Evolutionary conservation across 2,797 vertebrate species (phyloP).

Genomic region (Manis crassicaudata): DNA sequence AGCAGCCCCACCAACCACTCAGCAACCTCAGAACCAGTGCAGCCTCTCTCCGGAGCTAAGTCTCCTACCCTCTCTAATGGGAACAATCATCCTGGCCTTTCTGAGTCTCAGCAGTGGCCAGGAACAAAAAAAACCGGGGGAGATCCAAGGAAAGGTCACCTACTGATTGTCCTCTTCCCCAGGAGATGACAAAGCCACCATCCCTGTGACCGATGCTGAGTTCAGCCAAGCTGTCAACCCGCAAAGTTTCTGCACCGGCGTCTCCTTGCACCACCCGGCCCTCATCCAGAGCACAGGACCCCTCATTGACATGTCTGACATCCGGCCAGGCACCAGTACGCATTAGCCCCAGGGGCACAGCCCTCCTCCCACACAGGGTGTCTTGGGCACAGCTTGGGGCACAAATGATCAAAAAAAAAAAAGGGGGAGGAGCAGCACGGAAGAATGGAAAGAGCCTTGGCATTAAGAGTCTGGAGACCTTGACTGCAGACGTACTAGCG

Average conservation of each 20-base stretch:
- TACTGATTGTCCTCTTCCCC: not conserved
- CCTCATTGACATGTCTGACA: slow-evolving; percentile 99
- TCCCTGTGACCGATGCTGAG: slow-evolving; percentile 97
- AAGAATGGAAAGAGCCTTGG: not conserved
- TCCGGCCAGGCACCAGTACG: slow-evolving; percentile 98
- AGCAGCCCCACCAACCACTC: too few species aligned
- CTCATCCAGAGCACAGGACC: slow-evolving; percentile 99
- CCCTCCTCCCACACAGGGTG: not conserved
- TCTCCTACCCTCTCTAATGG: not conserved
- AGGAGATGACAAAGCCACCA: slow-evolving; percentile 99
- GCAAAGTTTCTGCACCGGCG: slow-evolving; percentile 98
- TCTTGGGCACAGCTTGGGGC: not conserved
- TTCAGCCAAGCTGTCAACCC: slow-evolving; percentile 98
- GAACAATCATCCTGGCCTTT: not conserved
- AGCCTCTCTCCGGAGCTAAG: not conserved
- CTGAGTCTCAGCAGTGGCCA: not conserved
- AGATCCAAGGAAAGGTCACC: not conserved
- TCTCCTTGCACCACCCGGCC: slow-evolving; percentile 97
- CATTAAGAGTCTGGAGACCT: not conserved
- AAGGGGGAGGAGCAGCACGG: not conserved
- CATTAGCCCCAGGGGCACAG: not conserved
- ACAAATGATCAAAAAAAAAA: not conserved
- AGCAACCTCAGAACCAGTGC: not conserved
- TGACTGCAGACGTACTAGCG: not conserved
- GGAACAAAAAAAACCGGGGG: not conserved